These are phyloP conservation scores for Gouania willdenowi DNA, from an alignment of 2,797 vertebrate species.

Conservation along the genomic window DNA sequence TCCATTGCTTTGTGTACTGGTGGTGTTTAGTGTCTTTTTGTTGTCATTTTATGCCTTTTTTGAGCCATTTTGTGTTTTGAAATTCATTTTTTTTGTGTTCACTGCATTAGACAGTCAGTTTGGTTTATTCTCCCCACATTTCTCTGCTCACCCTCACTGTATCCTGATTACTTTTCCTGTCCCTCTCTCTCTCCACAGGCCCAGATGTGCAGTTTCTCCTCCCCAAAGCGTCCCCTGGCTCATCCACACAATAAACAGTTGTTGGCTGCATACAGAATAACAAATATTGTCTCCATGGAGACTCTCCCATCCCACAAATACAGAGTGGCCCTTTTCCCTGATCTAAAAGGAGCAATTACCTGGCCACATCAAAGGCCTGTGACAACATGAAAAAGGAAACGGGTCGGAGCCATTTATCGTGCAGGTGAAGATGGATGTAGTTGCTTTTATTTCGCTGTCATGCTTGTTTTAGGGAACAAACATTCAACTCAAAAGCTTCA, in stretches of 20 bases:
- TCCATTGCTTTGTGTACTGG: no score
- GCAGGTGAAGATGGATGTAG: constrained; percentile 42
- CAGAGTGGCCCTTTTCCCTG: constrained; percentile 61
- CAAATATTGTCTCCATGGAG: constrained; percentile 71
- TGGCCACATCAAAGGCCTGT: constrained; percentile 76
- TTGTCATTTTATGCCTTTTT: no score
- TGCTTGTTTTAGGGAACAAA: constrained; percentile 22
- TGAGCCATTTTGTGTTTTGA: no score
- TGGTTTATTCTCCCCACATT: constrained; percentile 14
- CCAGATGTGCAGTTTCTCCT: constrained; percentile 51
- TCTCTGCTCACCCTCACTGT: constrained; percentile 1
- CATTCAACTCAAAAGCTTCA: constrained; percentile 9
- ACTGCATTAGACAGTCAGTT: no score
- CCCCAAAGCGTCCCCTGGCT: constrained; percentile 42
- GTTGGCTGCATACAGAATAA: constrained; percentile 59
- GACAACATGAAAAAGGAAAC: constrained; percentile 56
- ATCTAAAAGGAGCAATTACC: constrained; percentile 80
- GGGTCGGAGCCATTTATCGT: constrained; percentile 46
- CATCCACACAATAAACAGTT: constrained; percentile 56
- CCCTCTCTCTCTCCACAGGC: constrained; percentile 16
- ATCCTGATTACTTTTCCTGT: constrained; percentile 5
- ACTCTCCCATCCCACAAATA: constrained; percentile 40
- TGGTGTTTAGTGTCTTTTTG: no score
- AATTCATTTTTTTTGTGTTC: no score
- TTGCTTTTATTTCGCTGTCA: constrained; percentile 32